phyloP scores from a whole-genome alignment of 2,888 invertebrate species.

The Drosophila limbata region DNA sequence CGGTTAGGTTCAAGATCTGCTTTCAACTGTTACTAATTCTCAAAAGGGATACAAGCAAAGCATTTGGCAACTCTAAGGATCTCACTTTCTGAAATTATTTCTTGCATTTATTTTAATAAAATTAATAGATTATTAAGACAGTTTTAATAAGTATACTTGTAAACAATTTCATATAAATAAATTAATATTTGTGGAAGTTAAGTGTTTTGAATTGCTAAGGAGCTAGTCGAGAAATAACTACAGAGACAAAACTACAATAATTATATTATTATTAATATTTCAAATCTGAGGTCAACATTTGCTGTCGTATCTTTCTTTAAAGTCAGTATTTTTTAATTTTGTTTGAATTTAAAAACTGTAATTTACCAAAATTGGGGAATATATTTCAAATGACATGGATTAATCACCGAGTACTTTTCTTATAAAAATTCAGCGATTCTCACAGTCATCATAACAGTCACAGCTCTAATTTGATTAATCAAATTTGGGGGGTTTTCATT shows the following conservation, averaged over 20 bases:
- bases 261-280: background rate
- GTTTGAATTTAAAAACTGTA: background rate
- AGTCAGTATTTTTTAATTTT: background rate
- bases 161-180: no score
- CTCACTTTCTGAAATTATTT: background rate
- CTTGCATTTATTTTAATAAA: background rate
- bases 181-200: background rate
- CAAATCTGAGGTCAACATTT: background rate
- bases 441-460: constrained; percentile 2
- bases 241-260: background rate
- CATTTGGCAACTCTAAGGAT: background rate
- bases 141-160: no score
- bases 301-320: background rate
- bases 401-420: background rate
- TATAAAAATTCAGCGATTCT: background rate
- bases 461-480: background rate
- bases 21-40: constrained; percentile 3
- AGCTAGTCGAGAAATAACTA: background rate
- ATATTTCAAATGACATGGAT: background rate
- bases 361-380: background rate
- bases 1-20: constrained; percentile 5
- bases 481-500: background rate
- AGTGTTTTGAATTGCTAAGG: no score
- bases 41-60: background rate
- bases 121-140: no score